phyloP scores from a whole-genome alignment of 2,888 invertebrate species.

The Caenorhabditis zanzibari region DNA sequence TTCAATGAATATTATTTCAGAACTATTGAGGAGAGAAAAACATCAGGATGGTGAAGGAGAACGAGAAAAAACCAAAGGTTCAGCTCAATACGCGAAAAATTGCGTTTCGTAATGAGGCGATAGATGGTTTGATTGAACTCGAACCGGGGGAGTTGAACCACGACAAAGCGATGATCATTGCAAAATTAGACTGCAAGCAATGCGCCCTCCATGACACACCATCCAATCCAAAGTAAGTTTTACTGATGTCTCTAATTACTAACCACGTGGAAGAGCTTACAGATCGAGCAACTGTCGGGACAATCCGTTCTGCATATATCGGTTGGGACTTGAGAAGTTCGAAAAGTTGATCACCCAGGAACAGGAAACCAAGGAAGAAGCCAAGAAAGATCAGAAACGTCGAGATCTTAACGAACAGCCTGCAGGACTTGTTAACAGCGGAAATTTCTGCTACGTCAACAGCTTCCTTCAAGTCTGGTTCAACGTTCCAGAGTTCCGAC shows the following conservation, averaged over 20 bases:
- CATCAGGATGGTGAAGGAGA: slow-evolving; percentile 41
- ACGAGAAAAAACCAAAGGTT: slow-evolving; percentile 50
- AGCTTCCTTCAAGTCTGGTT: slow-evolving; percentile 83
- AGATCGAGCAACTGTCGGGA: slow-evolving; percentile 74
- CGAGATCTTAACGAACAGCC: slow-evolving; percentile 77
- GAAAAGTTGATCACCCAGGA: slow-evolving; percentile 77
- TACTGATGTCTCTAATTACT: neutral
- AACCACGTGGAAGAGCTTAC: slow-evolving; percentile 12
- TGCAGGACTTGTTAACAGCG: slow-evolving; percentile 79
- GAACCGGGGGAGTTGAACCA: slow-evolving; percentile 31
- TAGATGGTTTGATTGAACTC: slow-evolving; percentile 37
- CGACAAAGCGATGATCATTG: slow-evolving; percentile 61
- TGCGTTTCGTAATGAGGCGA: slow-evolving; percentile 67
- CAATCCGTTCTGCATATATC: slow-evolving; percentile 79
- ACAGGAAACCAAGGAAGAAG: slow-evolving; percentile 62
- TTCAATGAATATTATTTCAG: neutral
- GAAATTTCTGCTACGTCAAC: slow-evolving; percentile 83
- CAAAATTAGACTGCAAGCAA: slow-evolving; percentile 70
- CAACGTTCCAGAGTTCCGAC: slow-evolving; percentile 81
- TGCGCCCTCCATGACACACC: slow-evolving; percentile 71
- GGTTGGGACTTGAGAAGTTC: slow-evolving; percentile 81
- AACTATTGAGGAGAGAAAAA: neutral
- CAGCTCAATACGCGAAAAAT: slow-evolving; percentile 58
- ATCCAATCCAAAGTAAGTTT: slow-evolving; percentile 74
- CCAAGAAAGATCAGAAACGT: slow-evolving; percentile 68